Percentiles rank a stretch among this genome's conserved stretches.
Conservation (phyloP, 2,113 vertebrate genomes). For the Campylomormyrus tamandua region DNA sequence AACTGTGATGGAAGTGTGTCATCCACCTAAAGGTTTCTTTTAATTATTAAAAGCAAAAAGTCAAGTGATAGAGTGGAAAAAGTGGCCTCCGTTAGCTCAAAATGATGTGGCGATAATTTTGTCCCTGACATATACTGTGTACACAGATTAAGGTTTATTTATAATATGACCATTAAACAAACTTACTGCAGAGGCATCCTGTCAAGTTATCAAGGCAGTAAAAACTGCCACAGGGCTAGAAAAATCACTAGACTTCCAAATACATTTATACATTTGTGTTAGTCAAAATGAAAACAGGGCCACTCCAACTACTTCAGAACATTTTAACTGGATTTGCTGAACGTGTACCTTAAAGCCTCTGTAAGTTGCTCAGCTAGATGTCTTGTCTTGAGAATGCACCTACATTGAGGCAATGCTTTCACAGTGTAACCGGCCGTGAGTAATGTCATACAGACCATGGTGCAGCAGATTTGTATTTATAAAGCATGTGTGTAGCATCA, state of each 20-base stretch:
- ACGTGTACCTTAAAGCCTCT: not conserved
- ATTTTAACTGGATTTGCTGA: not conserved
- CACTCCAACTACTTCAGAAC: not conserved
- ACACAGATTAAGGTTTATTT: not conserved
- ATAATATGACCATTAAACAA: not conserved
- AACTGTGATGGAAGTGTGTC: not conserved
- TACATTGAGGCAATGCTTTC: not conserved
- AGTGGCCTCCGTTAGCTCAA: not conserved
- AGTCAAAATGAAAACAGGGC: not conserved
- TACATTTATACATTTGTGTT: not conserved
- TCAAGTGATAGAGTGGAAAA: not conserved
- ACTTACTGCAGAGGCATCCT: not conserved
- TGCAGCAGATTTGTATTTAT: constrained; percentile 17
- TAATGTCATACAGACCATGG: not conserved
- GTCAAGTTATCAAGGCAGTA: not conserved
- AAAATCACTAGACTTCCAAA: not conserved
- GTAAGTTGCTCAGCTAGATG: not conserved
- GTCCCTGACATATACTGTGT: not conserved
- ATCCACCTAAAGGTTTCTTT: not conserved
- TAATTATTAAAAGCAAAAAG: not conserved
- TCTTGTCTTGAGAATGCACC: not conserved
- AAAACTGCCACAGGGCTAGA: not conserved
- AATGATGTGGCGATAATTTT: not conserved
- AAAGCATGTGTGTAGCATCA: not conserved
- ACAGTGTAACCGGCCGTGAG: not conserved